Evolutionary conservation across 2,113 vertebrate species (phyloP).

Genomic region (Hucho hucho): DNA sequence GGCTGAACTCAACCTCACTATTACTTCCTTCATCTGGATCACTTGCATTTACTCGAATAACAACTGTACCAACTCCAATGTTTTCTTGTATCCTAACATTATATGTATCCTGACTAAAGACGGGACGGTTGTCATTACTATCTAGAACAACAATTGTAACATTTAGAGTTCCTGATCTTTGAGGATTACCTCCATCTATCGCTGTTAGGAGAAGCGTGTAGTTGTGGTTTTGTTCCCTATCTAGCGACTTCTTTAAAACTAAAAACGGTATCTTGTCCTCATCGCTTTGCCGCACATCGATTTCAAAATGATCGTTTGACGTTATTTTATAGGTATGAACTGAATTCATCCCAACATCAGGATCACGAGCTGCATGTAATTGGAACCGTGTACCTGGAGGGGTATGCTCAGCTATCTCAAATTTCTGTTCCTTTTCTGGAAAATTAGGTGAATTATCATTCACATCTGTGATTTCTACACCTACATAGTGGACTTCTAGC

Average conservation of each 20-base stretch:
- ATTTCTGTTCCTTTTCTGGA: conserved; percentile 41
- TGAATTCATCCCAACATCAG: conserved; percentile 46
- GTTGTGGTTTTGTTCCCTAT: conserved; percentile 56
- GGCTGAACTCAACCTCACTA: conserved; percentile 49
- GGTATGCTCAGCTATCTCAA: conserved; percentile 59
- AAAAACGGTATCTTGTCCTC: conserved; percentile 64
- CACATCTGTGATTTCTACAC: conserved; percentile 66
- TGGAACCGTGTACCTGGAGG: conserved; percentile 61
- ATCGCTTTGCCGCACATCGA: conserved; percentile 51
- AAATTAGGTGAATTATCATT: conserved; percentile 65
- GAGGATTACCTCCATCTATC: conserved; percentile 64
- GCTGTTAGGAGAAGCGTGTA: conserved; percentile 62
- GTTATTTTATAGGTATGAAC: conserved; percentile 52
- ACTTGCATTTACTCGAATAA: conserved; percentile 57
- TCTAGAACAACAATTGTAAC: conserved; percentile 57
- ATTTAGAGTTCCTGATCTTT: conserved; percentile 58
- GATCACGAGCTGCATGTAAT: conserved; percentile 58
- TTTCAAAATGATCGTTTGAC: conserved; percentile 49
- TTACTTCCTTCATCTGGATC: conserved; percentile 60
- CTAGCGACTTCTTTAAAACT: conserved; percentile 56
- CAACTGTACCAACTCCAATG: conserved; percentile 29
- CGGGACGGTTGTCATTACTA: conserved; percentile 63
- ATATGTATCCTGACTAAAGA: conserved; percentile 57
- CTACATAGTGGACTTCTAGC: conserved; percentile 69
- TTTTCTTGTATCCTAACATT: conserved; percentile 56